Evolutionary conservation across 92 coral and sea anemone genomes (phyloP), one percentile per base, ranked within the genome.

Genomic region (Palythoa heliodiscus): DNA sequence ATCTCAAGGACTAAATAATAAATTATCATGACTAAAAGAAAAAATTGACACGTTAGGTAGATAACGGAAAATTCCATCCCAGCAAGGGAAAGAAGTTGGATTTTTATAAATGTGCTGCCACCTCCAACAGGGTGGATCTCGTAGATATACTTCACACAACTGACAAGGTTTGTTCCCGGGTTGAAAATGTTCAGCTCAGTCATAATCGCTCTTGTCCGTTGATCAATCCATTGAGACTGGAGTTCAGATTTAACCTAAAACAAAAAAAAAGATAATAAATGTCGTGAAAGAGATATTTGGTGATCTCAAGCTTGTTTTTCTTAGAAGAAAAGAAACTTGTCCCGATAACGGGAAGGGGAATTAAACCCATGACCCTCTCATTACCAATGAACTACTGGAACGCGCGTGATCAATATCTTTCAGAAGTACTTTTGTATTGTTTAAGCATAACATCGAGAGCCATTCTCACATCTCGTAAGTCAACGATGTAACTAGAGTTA

Each of bases 181-280:
- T 80, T 80, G 55, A 80, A 80, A 15, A 80, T 23, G 84, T 66
- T 80, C 4, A 80, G 57, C 19, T 80, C 84, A 23, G 74, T 66
- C 35, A 66, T 48, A 19, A 80, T 17, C n/a, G 60, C 75, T 80
- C 84, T 66, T 23, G 84, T 80, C 47, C 60, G 37, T 22, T 48
- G 73, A 17, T 80, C 75, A 14, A 80, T 66, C 84, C 84, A 80
- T 15, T 63, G 84, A 40, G 37, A 11, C 24, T 79, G 73, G 73
- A 79, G 60, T 15, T 79, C 84, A 1, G 55, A 13, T 79, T 66
- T 64, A 19, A 79, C 84, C 84, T 79, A 79, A 79, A 3, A 10
- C 13, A 20, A 20, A 16, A 5, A 25, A 29, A 63, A 19, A 47
- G 5, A 52, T 8, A 1, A 23, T 2, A 0, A 16, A 15, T 60